phyloP scores from a whole-genome alignment of 2,888 invertebrate genomes.

The Proisotoma minuta region DNA sequence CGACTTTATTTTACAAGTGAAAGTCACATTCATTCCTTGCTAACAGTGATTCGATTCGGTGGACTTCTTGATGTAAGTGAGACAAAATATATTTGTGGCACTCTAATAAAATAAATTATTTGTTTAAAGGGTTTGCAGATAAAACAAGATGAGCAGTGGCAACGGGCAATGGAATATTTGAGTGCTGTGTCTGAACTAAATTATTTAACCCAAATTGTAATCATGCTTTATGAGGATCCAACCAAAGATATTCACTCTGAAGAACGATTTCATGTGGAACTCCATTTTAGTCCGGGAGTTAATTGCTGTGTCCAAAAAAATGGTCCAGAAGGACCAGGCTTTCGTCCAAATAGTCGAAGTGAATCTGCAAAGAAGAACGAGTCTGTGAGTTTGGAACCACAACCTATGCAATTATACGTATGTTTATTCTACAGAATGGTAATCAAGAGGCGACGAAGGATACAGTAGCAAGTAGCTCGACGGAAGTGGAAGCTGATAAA shows the following conservation, averaged over 20 bases:
- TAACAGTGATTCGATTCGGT: slow-evolving; percentile 90
- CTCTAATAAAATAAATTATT: no score
- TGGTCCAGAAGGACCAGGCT: slow-evolving; percentile 81
- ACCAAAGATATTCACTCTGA: slow-evolving; percentile 88
- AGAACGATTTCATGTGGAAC: slow-evolving; percentile 89
- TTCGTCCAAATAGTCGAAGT: slow-evolving; percentile 83
- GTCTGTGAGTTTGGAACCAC: no score
- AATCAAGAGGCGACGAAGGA: neutral
- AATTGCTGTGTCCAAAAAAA: slow-evolving; percentile 95
- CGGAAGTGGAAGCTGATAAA: neutral
- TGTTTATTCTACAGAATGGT: neutral
- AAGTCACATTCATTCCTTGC: slow-evolving; percentile 95
- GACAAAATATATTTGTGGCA: neutral
- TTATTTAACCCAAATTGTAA: slow-evolving; percentile 98
- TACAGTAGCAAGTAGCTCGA: neutral
- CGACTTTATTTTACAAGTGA: slow-evolving; percentile 99
- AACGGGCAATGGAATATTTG: slow-evolving; percentile 96
- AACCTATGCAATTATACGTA: no score
- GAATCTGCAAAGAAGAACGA: slow-evolving; percentile 59
- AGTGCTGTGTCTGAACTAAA: slow-evolving; percentile 96
- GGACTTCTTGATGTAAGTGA: slow-evolving; percentile 74
- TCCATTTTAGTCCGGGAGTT: slow-evolving; percentile 98
- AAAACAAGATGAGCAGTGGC: slow-evolving; percentile 79
- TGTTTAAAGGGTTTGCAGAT: slow-evolving; percentile 9
- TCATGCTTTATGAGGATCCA: slow-evolving; percentile 98